These are phyloP conservation scores for Coleophora flavipennella DNA, from an alignment of 2,888 invertebrate species.

Conservation along the genomic window DNA sequence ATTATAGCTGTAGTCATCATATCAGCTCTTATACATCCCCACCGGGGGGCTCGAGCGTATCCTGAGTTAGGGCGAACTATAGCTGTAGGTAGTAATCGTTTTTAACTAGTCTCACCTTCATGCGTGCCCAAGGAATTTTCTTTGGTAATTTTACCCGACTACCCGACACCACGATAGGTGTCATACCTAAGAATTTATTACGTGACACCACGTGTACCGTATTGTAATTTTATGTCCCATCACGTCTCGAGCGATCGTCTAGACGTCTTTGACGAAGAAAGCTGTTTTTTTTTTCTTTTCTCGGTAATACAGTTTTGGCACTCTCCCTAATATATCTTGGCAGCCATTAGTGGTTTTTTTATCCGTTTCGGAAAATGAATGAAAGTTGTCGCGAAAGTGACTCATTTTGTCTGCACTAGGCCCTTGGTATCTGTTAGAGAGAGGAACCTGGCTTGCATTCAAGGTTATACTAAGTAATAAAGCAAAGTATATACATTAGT, in stretches of 20 bases:
- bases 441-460: conserved; percentile 13
- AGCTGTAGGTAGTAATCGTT: no score
- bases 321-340: conserved; percentile 56
- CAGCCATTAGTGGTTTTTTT: conserved; percentile 56
- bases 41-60: no score
- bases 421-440: conserved; percentile 28
- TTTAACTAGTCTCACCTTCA: no score
- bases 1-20: no score
- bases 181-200: no score
- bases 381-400: conserved; percentile 54
- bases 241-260: conserved; percentile 55
- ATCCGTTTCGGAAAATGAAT: conserved; percentile 62
- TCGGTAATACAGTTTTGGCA: conserved; percentile 66
- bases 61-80: no score
- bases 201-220: no score
- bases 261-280: conserved; percentile 46
- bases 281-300: conserved; percentile 58
- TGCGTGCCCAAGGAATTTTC: no score
- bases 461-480: conserved; percentile 9
- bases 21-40: no score
- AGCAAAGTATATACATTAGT: no score
- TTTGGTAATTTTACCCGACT: no score
- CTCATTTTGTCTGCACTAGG: conserved; percentile 28
- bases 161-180: no score
- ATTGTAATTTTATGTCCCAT: conserved; percentile 31